Evolutionary conservation across 2,888 invertebrate species (phyloP), one percentile per base, ranked within the genome.

Genomic region (Drosophila meridionalis): DNA sequence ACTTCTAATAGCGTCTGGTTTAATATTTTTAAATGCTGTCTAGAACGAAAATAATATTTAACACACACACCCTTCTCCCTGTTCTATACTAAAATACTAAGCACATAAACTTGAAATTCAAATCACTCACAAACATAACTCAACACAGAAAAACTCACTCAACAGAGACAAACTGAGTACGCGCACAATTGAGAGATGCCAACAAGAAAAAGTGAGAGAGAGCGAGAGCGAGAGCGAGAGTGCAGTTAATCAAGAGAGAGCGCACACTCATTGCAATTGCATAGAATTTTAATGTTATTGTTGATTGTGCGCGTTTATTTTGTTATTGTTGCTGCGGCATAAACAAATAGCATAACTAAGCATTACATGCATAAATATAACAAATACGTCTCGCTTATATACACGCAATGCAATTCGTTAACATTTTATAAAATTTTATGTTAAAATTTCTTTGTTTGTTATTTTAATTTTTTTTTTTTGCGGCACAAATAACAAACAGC

Each of bases 261-360:
- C 87, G 90, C 89, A 83, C 68, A 75, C 89, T 83, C 86, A 72
- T 43, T 61, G 65, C 84, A 87, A 75, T 71, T 83, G 81, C 83
- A 86, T 76, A 67, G 62, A 74, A 65, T 74, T 64, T 68, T 50
- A 74, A 56, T 70, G 69, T 79, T 79, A 73, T 85, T 78, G 57
- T 70, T 71, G 52, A 63, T 72, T 68, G 66, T 56, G 62, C 42
- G 42, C n/a, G 42, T 42, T 42, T 42, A 42, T 42, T 42, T 81
- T 75, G 70, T 77, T 73, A 64, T 73, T 76, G 71, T 71, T 73
- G 55, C 55, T 45, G 66, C 42, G 58, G 56, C 40, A 69, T 64
- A 73, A 67, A 57, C 59, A 69, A 80, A 70, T 52, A 68, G 45
- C 47, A 61, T 30, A n/a, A 9, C 7, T 8, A 6, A 9, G 0